phyloP scores from a whole-genome alignment of 35 echinoderm and acorn worm genomes.

The Acanthaster planci region DNA sequence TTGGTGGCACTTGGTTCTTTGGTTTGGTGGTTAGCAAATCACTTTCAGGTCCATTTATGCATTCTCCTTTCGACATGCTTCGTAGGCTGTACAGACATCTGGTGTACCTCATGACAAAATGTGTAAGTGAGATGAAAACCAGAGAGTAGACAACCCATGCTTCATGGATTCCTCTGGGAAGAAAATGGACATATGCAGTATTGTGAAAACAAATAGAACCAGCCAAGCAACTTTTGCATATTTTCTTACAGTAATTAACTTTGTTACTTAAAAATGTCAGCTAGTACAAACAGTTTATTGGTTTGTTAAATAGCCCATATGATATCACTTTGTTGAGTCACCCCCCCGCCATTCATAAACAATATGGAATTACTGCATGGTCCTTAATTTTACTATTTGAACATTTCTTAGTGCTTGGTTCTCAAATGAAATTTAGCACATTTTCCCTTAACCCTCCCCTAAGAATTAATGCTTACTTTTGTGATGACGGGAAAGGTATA shows the following conservation, averaged over 20 bases:
- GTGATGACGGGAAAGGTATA: constrained; percentile 56
- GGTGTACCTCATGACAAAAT: constrained; percentile 8
- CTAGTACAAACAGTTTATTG: too few species aligned
- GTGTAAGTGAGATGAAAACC: constrained; percentile 25
- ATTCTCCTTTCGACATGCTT: neutral
- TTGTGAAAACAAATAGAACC: too few species aligned
- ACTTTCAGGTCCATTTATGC: neutral
- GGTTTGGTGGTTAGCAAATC: neutral
- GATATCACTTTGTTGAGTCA: too few species aligned
- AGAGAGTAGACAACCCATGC: constrained; percentile 76
- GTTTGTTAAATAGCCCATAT: too few species aligned
- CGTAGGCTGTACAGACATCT: neutral
- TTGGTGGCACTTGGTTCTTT: neutral
- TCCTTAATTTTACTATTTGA: too few species aligned
- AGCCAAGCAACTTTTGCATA: neutral
- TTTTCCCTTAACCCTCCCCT: too few species aligned
- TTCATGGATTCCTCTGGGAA: constrained; percentile 79
- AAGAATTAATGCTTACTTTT: constrained; percentile 75
- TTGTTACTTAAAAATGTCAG: too few species aligned
- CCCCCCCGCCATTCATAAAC: too few species aligned
- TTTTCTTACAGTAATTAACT: too few species aligned
- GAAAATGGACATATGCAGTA: neutral
- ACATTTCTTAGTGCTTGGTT: too few species aligned
- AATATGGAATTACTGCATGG: too few species aligned
- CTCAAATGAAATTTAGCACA: too few species aligned